Conservation (phyloP, 2,113 vertebrate species). For the Forbesichthys agassizii region DNA sequence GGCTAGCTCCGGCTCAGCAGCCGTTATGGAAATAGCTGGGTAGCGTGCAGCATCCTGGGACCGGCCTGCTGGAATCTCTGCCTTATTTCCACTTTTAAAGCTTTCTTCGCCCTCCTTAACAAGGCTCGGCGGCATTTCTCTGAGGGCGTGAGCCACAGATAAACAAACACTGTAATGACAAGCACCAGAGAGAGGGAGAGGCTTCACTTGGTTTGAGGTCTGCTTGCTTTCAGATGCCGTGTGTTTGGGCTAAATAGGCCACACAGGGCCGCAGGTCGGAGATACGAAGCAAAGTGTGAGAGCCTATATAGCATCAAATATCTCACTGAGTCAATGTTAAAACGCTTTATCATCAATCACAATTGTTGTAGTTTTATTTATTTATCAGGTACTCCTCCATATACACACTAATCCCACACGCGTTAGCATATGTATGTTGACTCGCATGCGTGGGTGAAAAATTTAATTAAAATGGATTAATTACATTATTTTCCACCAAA, state of each 20-base stretch:
- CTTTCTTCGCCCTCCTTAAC: conserved; percentile 66
- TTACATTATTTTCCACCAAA: conserved; percentile 46
- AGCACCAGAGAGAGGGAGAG: conserved; percentile 63
- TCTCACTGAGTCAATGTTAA: conserved; percentile 7
- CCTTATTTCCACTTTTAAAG: conserved; percentile 76
- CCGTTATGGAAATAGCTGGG: conserved; percentile 75
- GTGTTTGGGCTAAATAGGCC: conserved; percentile 63
- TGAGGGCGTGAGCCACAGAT: conserved; percentile 62
- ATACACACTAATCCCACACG: background rate
- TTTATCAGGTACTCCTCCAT: conserved; percentile 9
- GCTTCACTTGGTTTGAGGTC: conserved; percentile 58
- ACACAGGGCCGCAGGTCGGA: conserved; percentile 54
- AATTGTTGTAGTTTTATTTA: conserved; percentile 19
- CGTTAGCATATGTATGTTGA: conserved; percentile 12
- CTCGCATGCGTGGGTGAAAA: conserved; percentile 4
- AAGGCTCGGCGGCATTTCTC: conserved; percentile 64
- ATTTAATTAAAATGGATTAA: conserved; percentile 48
- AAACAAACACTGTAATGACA: conserved; percentile 78
- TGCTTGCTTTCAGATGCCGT: conserved; percentile 55
- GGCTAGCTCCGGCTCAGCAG: conserved; percentile 67
- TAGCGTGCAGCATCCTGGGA: conserved; percentile 61
- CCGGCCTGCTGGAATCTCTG: conserved; percentile 59
- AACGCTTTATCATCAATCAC: conserved; percentile 41
- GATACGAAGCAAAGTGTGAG: conserved; percentile 26
- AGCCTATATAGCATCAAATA: conserved; percentile 26